Percentiles rank a stretch among this genome's conserved stretches.
phyloP scores from a whole-genome alignment of 2,797 vertebrate species.

The Tiaroga cobitis region DNA sequence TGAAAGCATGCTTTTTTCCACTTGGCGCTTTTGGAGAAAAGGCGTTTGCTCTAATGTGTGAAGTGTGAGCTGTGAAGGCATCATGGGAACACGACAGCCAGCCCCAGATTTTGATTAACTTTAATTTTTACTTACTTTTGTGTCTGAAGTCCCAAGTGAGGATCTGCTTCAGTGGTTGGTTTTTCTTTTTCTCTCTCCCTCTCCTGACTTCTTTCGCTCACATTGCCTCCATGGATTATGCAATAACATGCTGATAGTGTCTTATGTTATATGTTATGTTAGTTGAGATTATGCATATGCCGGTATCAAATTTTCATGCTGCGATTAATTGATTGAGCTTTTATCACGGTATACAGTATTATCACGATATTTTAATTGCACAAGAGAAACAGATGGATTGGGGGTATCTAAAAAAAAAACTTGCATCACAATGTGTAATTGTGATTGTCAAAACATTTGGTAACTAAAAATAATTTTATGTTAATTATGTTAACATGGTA shows the following conservation, averaged over 20 bases:
- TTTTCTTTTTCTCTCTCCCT: constrained; percentile 24
- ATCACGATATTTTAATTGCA: too few species aligned
- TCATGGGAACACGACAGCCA: constrained; percentile 67
- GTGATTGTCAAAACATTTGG: too few species aligned
- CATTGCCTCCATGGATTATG: not conserved
- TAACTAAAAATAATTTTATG: too few species aligned
- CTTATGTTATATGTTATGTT: not conserved
- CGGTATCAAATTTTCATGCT: too few species aligned
- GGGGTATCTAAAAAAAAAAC: too few species aligned
- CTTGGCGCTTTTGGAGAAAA: constrained; percentile 2
- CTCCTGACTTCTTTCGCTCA: constrained; percentile 4
- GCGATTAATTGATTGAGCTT: too few species aligned
- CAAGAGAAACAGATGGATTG: too few species aligned
- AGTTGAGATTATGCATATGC: too few species aligned
- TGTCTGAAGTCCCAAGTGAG: constrained; percentile 67
- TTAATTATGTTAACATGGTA: too few species aligned
- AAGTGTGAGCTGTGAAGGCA: constrained; percentile 59
- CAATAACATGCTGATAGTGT: not conserved
- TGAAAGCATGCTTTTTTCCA: constrained; percentile 10
- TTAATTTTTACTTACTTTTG: constrained; percentile 81
- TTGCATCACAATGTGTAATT: too few species aligned
- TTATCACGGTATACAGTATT: too few species aligned
- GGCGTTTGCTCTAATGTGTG: constrained; percentile 41
- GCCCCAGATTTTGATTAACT: constrained; percentile 67
- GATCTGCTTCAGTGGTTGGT: constrained; percentile 53